A percentile compares a stretch with the other conserved stretches of the same genome.
Conservation (phyloP, 2,888 invertebrate genomes). For the Nudaria mundana region DNA sequence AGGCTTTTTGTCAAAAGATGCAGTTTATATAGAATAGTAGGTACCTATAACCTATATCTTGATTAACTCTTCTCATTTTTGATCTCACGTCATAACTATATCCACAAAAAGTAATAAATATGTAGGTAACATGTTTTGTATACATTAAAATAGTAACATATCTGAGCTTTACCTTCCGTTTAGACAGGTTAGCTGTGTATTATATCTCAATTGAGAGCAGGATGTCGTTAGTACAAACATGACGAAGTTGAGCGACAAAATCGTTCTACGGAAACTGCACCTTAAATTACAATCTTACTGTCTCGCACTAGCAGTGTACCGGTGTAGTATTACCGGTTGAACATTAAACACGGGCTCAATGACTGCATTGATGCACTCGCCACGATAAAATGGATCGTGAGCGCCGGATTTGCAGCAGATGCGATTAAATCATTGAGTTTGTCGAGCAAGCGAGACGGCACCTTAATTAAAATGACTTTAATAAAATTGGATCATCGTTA, state of each 20-base stretch:
- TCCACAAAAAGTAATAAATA: too few species aligned
- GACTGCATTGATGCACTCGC: conserved; percentile 58
- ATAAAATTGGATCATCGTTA: conserved; percentile 48
- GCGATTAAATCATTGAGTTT: conserved; percentile 35
- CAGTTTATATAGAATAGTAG: too few species aligned
- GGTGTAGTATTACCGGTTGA: conserved; percentile 49
- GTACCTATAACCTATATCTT: too few species aligned
- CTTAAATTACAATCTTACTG: conserved; percentile 38
- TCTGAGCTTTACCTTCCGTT: too few species aligned
- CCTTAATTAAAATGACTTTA: conserved; percentile 58
- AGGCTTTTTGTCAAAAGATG: too few species aligned
- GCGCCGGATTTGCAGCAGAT: conserved; percentile 48
- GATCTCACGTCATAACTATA: too few species aligned
- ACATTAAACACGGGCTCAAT: conserved; percentile 50
- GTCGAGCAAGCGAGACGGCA: conserved; percentile 50
- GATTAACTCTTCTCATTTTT: too few species aligned
- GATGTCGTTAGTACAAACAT: neutral
- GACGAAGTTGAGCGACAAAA: neutral
- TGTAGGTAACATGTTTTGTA: too few species aligned
- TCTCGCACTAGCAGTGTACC: conserved; percentile 44
- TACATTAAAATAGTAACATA: too few species aligned
- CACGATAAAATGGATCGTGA: conserved; percentile 67
- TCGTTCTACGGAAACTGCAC: conserved; percentile 20
- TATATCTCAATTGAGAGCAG: neutral
- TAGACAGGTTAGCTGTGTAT: too few species aligned